Percentiles rank a stretch among this genome's conserved stretches.
phyloP scores from a whole-genome alignment of 2,797 vertebrate genomes.

The Scleropages formosus region DNA sequence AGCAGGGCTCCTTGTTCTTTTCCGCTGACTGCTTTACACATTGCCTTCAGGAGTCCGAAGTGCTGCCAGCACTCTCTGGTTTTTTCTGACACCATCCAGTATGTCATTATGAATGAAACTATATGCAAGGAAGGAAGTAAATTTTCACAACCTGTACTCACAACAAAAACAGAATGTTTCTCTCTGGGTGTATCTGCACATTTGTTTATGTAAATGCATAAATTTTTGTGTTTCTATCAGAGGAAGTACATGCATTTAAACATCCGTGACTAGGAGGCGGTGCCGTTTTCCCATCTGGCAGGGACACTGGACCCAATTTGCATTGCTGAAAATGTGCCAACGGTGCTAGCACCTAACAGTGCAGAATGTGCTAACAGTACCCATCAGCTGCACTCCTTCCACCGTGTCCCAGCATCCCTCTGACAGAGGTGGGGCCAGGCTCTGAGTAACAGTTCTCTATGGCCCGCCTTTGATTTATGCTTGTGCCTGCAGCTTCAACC shows the following conservation, averaged over 20 bases:
- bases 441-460: slow-evolving; percentile 53
- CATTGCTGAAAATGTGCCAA: slow-evolving; percentile 37
- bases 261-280: background rate
- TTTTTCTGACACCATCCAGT: slow-evolving; percentile 64
- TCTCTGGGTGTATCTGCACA: slow-evolving; percentile 41
- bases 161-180: slow-evolving; percentile 45
- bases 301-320: slow-evolving; percentile 52
- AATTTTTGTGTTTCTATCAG: background rate
- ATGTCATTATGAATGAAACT: slow-evolving; percentile 69
- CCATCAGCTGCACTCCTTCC: background rate
- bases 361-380: background rate
- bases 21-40: background rate
- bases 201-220: background rate
- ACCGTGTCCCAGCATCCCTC: slow-evolving; percentile 26
- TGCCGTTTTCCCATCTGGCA: background rate
- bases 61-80: slow-evolving; percentile 50
- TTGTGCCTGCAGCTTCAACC: slow-evolving; percentile 63
- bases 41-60: slow-evolving; percentile 29
- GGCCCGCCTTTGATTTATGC: slow-evolving; percentile 66
- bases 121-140: slow-evolving; percentile 65
- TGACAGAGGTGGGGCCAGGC: slow-evolving; percentile 44
- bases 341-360: background rate
- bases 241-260: background rate
- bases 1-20: background rate
- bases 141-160: slow-evolving; percentile 46